Percentiles rank a stretch among this genome's conserved stretches.
These are phyloP conservation scores for Crocidura indochinensis DNA, from an alignment of 2,797 vertebrate species.

Conservation along the genomic window DNA sequence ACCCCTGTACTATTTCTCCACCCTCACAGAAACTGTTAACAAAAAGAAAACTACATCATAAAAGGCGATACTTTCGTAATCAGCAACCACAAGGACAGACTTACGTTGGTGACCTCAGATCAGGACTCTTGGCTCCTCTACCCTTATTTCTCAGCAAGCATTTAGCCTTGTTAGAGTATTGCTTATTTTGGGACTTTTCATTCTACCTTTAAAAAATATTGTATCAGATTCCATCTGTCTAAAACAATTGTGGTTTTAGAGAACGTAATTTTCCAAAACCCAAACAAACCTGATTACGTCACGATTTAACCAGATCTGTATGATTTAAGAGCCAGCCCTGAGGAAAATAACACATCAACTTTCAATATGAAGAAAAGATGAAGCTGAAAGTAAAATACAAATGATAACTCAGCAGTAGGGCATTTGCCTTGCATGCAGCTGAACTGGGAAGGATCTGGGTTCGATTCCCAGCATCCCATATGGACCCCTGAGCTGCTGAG, in stretches of 20 bases:
- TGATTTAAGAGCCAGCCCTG: not conserved
- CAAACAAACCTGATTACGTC: slow-evolving; percentile 21
- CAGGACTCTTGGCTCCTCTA: not conserved
- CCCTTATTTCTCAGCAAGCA: not conserved
- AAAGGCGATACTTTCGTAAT: not conserved
- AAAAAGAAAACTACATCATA: not conserved
- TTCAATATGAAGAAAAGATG: not conserved
- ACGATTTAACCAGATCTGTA: slow-evolving; percentile 17
- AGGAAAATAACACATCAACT: not conserved
- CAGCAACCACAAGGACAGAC: not conserved
- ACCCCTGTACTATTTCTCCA: too few species aligned
- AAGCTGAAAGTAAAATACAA: not conserved
- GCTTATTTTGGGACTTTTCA: not conserved
- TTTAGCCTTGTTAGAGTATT: not conserved
- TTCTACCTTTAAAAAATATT: slow-evolving; percentile 8
- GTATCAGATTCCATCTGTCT: slow-evolving; percentile 4
- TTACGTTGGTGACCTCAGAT: not conserved
- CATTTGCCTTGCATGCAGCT: too few species aligned
- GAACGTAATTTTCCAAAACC: slow-evolving; percentile 27
- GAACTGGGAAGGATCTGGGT: too few species aligned
- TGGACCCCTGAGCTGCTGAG: too few species aligned
- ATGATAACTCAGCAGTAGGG: not conserved
- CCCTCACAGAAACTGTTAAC: not conserved
- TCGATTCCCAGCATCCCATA: too few species aligned
- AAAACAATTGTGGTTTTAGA: not conserved